Evolutionary conservation across 2,888 invertebrate species (phyloP).

Genomic region (Cerceris ruficornis): DNA sequence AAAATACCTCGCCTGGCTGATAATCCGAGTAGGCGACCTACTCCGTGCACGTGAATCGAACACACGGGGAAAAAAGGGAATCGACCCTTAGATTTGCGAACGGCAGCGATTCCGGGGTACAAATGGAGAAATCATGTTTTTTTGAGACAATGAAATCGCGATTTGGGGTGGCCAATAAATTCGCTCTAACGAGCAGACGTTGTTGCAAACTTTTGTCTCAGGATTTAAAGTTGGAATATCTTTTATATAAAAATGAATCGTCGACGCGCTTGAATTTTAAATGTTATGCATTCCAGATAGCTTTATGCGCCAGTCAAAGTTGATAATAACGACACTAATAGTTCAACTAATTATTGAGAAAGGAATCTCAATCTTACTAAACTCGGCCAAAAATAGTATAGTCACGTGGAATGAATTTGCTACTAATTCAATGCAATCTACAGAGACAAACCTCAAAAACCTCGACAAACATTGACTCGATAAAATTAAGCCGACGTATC

Average conservation of each 20-base stretch:
- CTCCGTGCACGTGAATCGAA: background rate
- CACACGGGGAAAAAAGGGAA: constrained; percentile 12
- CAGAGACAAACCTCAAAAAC: background rate
- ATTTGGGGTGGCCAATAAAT: constrained; percentile 36
- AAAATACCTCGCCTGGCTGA: constrained; percentile 19
- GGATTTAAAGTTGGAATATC: constrained; percentile 1
- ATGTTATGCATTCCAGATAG: too few relatives aligned
- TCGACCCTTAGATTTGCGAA: constrained; percentile 20
- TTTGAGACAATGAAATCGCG: constrained; percentile 32
- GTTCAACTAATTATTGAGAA: too few relatives aligned
- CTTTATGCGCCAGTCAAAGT: too few relatives aligned
- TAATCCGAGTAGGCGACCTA: constrained; percentile 22
- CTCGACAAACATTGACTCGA: constrained; percentile 5
- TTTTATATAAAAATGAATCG: background rate
- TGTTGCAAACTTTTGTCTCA: constrained; percentile 15
- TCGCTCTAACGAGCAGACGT: constrained; percentile 2
- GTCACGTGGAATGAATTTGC: background rate
- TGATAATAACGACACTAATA: too few relatives aligned
- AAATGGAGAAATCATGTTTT: constrained; percentile 54
- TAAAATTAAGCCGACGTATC: constrained; percentile 25
- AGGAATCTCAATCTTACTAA: too few relatives aligned
- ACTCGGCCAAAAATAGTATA: background rate
- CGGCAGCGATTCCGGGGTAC: constrained; percentile 11
- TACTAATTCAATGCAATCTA: background rate
- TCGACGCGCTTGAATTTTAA: too few relatives aligned